Conservation (phyloP, 2,797 vertebrate genomes). For the Cossypha heuglini region DNA sequence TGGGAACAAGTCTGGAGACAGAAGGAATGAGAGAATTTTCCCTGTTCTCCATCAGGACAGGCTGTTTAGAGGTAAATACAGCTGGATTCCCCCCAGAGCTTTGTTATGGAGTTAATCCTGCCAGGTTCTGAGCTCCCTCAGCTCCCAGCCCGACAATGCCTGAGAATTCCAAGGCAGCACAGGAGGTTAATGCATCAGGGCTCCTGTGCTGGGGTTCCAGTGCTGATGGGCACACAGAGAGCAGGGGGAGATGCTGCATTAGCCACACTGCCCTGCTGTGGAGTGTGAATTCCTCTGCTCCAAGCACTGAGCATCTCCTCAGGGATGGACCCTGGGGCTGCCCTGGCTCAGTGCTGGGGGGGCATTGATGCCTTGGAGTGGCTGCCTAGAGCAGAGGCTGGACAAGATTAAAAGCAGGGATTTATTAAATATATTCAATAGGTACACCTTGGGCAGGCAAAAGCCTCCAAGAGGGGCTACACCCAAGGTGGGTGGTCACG, state of each 20-base stretch:
- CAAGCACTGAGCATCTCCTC: not conserved
- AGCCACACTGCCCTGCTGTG: not conserved
- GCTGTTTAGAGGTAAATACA: not conserved
- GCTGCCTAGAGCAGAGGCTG: not conserved
- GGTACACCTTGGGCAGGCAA: not conserved
- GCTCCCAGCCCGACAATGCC: not conserved
- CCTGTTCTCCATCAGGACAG: not conserved
- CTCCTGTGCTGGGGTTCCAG: not conserved
- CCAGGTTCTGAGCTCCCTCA: not conserved
- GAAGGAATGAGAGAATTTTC: not conserved
- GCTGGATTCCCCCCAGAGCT: not conserved
- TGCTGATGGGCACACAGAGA: not conserved
- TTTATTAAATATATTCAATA: not conserved
- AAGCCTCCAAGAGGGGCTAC: not conserved
- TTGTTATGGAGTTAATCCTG: not conserved
- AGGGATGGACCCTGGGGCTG: accelerated
- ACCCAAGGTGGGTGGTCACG: accelerated
- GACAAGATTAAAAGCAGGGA: not conserved
- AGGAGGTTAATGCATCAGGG: not conserved
- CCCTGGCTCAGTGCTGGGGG: not conserved
- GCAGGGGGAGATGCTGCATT: not conserved
- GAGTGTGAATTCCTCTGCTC: not conserved
- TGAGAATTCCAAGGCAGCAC: not conserved
- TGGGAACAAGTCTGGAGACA: not conserved
- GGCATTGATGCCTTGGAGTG: too few relatives aligned